phyloP scores from a whole-genome alignment of 2,888 invertebrate species.

The Parasteatoda lunata region DNA sequence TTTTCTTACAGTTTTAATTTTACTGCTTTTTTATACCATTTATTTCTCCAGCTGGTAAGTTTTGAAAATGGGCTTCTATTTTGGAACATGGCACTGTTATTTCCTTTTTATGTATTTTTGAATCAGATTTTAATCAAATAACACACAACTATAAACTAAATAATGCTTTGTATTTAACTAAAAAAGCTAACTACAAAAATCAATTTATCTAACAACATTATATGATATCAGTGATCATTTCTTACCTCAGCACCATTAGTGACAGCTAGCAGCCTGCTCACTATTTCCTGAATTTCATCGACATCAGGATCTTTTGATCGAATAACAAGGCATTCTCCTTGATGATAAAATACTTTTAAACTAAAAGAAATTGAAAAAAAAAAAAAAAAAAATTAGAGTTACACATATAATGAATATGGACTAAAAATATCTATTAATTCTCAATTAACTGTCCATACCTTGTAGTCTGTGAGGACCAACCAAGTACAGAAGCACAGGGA shows the following conservation, averaged over 20 bases:
- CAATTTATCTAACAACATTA: no score
- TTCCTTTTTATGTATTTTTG: no score
- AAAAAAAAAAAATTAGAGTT: not conserved
- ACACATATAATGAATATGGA: not conserved
- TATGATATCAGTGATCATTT: not conserved
- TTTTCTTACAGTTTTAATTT: no score
- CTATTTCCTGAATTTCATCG: slow-evolving; percentile 83
- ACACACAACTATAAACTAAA: no score
- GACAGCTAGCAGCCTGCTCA: slow-evolving; percentile 86
- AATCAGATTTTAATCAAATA: no score
- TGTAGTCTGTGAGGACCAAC: slow-evolving; percentile 80
- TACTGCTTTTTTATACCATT: no score
- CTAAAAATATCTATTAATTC: not conserved
- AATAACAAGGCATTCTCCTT: slow-evolving; percentile 92
- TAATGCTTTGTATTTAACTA: no score
- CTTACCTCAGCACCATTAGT: slow-evolving; percentile 79
- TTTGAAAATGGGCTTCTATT: no score
- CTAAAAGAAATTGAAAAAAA: slow-evolving; percentile 18
- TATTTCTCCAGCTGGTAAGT: no score
- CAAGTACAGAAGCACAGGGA: slow-evolving; percentile 87
- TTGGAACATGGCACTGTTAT: no score
- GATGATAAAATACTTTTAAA: slow-evolving; percentile 89
- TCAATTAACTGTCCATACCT: slow-evolving; percentile 74
- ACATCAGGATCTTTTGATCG: slow-evolving; percentile 81
- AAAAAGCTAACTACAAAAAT: no score